Evolutionary conservation across 2,113 vertebrate genomes (phyloP).

Genomic region (Rhynchopsitta pachyrhyncha): DNA sequence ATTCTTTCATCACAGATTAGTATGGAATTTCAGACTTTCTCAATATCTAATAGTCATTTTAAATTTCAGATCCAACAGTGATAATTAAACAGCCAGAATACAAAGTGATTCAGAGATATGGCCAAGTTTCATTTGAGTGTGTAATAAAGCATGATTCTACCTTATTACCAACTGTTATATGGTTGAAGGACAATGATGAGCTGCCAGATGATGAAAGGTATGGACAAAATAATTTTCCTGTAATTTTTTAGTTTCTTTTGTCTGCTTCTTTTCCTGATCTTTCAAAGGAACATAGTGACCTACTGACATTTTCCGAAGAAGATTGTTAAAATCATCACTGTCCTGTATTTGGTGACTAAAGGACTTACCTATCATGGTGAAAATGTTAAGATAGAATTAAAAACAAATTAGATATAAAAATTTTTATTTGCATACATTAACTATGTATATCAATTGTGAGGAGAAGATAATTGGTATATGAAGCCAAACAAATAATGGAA

Average conservation of each 20-base stretch:
- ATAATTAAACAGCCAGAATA: constrained; percentile 91
- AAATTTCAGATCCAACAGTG: constrained; percentile 88
- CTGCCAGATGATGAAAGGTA: constrained; percentile 90
- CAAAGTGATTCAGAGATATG: constrained; percentile 83
- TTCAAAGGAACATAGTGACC: neutral
- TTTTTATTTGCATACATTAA: neutral
- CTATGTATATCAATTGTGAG: neutral
- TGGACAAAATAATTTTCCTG: neutral
- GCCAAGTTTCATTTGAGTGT: constrained; percentile 88
- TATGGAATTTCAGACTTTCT: neutral
- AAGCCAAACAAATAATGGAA: neutral
- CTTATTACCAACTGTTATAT: constrained; percentile 80
- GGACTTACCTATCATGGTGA: neutral
- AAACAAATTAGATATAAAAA: neutral
- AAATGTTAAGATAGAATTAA: neutral
- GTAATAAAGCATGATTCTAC: constrained; percentile 89
- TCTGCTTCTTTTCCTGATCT: neutral
- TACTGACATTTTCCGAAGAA: neutral
- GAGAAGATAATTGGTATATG: neutral
- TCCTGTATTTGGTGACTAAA: neutral
- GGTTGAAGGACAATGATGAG: constrained; percentile 88
- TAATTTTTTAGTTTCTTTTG: neutral
- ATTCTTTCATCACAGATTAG: neutral
- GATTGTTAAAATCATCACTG: neutral
- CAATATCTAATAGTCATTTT: constrained; percentile 52